Evolutionary conservation across 2,113 vertebrate genomes (phyloP), one percentile per base, ranked within the genome.

Genomic region (Phalacrocorax carbo): DNA sequence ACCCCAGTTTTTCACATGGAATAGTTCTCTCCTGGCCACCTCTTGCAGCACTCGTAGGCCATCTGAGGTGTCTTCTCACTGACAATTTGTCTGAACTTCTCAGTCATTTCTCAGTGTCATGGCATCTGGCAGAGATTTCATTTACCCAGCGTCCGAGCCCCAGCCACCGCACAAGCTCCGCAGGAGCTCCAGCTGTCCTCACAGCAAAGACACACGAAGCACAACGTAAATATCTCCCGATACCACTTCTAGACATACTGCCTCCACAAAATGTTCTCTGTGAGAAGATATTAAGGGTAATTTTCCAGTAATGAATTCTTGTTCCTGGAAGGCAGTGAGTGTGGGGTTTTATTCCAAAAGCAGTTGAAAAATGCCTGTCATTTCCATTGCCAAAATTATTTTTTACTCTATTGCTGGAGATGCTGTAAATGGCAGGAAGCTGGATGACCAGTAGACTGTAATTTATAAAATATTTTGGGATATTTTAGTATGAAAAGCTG

Each of bases 1-100:
- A 55, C 18, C 12, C 22, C 25, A 36, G 2, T 13, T 32, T 7
- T 42, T 77, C 51, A 40, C 10, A 12, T 4, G 11, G 38, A 86
- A 18, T 36, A 38, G 6, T 19, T 49, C 19, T 32, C 38, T 27
- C 18, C 16, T 36, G 18, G 15, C 48, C 23, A 30, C 13, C 17
- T 34, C 32, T 84, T 10, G 5, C 7, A 55, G 46, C 29, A 17
- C 1, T 0, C 0, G 0, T 19, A 46, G 16, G n/a, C 19, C 21
- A 17, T 25, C 54, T 55, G 48, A 80, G 9, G 6, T 42, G 34
- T 15, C 29, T 72, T 46, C 34, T 84, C 22, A 42, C 5, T 54
- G 34, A 3, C 1, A 1, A 32, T 11, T 55, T 40, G 25, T 19
- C 30, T 38, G 44, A 80, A 22, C 7, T 52, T 38, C 7, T 60